Percentiles rank a stretch among this genome's conserved stretches.
Evolutionary conservation across 2,113 vertebrate genomes (phyloP).

Genomic region (Siniperca chuatsi): DNA sequence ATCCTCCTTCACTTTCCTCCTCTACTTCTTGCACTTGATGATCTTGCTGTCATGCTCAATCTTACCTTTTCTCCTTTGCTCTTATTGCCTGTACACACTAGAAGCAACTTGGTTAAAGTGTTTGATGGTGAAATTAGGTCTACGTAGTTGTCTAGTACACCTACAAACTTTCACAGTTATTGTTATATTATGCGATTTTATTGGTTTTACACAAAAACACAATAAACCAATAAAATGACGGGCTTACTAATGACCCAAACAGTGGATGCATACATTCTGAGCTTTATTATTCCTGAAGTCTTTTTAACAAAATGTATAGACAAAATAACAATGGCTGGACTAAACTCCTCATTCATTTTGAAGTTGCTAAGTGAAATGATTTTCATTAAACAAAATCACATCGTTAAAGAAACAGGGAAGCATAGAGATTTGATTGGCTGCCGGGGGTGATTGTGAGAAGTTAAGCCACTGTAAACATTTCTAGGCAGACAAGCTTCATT

Average conservation of each 20-base stretch:
- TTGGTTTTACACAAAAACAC: neutral
- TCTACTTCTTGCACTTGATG: neutral
- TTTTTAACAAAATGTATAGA: too few species aligned
- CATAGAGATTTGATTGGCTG: neutral
- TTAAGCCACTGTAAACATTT: neutral
- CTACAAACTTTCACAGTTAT: neutral
- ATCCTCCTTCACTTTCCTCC: constrained; percentile 15
- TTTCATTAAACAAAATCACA: neutral
- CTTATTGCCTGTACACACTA: neutral
- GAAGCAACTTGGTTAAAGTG: neutral
- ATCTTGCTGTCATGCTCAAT: neutral
- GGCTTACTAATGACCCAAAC: neutral
- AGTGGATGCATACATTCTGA: neutral
- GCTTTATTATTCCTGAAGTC: neutral
- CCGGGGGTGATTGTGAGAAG: neutral
- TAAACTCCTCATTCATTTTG: neutral
- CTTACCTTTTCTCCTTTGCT: neutral
- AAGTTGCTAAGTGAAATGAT: neutral
- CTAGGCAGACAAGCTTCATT: neutral
- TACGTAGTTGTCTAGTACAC: neutral
- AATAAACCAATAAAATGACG: neutral
- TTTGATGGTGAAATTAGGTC: neutral
- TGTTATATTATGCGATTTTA: neutral
- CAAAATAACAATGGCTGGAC: neutral
- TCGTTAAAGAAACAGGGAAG: neutral